Percentiles rank a stretch among this genome's conserved stretches.
These are phyloP conservation scores for Torymus aiolomorphi DNA, from an alignment of 2,888 invertebrate genomes.

Conservation along the genomic window DNA sequence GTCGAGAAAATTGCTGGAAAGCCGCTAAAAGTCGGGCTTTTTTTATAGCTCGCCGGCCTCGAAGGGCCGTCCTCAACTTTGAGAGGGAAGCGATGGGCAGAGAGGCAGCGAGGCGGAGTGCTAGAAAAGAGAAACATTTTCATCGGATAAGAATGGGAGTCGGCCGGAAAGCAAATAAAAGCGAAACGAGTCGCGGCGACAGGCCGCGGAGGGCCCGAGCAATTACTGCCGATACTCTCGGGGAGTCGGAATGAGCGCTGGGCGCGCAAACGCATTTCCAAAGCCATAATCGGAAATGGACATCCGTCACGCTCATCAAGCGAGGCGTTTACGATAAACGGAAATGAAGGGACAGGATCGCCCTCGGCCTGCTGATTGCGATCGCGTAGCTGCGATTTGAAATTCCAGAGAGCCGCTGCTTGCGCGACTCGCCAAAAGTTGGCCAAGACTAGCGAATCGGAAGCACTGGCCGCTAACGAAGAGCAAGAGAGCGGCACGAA, in stretches of 20 bases:
- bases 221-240: constrained; percentile 51
- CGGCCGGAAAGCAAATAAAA: neutral
- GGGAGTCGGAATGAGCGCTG: constrained; percentile 28
- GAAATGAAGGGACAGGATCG: constrained; percentile 60
- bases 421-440: too few relatives aligned
- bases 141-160: constrained; percentile 24
- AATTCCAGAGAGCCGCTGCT: too few relatives aligned
- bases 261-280: constrained; percentile 41
- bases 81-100: too few relatives aligned
- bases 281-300: constrained; percentile 60
- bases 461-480: neutral
- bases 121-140: constrained; percentile 3
- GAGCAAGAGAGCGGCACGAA: neutral
- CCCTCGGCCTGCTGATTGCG: constrained; percentile 13
- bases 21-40: neutral
- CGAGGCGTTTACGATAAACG: constrained; percentile 61
- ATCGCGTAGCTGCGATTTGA: too few relatives aligned
- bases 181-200: too few relatives aligned
- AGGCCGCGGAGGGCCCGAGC: constrained; percentile 38
- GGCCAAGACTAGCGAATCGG: too few relatives aligned
- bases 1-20: too few relatives aligned
- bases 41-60: neutral
- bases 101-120: too few relatives aligned
- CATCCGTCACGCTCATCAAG: constrained; percentile 58
- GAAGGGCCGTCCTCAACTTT: too few relatives aligned